These are phyloP conservation scores for Drosophila seguyi DNA, from an alignment of 1,140 invertebrate species.

Conservation along the genomic window DNA sequence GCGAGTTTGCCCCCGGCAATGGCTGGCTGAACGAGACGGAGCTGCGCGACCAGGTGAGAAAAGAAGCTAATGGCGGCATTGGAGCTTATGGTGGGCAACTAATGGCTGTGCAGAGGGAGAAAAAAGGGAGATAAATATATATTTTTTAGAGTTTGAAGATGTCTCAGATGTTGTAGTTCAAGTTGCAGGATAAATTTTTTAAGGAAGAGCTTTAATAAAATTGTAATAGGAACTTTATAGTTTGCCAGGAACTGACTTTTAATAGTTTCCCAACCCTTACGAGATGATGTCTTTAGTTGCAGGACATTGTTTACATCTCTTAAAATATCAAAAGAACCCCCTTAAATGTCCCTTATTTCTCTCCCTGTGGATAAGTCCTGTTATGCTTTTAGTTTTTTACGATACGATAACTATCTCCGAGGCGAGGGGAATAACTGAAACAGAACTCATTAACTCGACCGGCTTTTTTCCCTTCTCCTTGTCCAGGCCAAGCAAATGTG, in stretches of 20 bases:
- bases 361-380: slow-evolving; percentile 1
- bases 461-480: background rate
- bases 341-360: background rate
- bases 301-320: background rate
- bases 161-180: background rate
- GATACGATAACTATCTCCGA: slow-evolving; percentile 52
- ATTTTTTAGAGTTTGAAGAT: background rate
- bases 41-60: slow-evolving; percentile 89
- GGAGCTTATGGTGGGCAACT: background rate
- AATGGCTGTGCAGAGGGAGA: slow-evolving; percentile 43
- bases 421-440: slow-evolving; percentile 21
- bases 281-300: background rate
- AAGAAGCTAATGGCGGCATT: slow-evolving; percentile 15
- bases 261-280: background rate
- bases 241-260: too few species aligned
- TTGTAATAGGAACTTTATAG: too few species aligned
- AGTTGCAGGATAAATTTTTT: background rate
- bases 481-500: slow-evolving; percentile 92
- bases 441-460: slow-evolving; percentile 68
- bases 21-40: slow-evolving; percentile 90
- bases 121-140: background rate
- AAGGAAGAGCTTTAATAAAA: background rate
- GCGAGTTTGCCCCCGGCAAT: slow-evolving; percentile 91
- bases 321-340: background rate
- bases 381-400: slow-evolving; percentile 61